These are phyloP conservation scores for Macrostomum cliftonense DNA, from an alignment of 2,888 invertebrate species.

Conservation along the genomic window DNA sequence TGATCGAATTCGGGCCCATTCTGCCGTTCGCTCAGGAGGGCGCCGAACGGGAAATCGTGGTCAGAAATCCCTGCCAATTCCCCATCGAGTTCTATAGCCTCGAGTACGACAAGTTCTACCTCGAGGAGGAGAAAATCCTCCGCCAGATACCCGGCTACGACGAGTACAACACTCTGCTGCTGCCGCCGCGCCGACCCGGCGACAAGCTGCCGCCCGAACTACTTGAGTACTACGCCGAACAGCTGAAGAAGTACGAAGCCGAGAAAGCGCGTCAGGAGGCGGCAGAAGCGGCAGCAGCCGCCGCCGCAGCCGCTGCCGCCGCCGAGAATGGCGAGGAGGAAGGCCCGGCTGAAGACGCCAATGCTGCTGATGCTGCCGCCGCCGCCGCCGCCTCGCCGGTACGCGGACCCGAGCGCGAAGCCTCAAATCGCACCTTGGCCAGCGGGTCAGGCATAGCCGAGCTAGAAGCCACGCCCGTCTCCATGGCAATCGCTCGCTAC, in stretches of 20 bases:
- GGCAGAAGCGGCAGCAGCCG: slow-evolving; percentile 15
- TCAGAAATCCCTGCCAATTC: slow-evolving; percentile 49
- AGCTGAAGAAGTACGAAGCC: slow-evolving; percentile 17
- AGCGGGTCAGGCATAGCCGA: slow-evolving; percentile 28
- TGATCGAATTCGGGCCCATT: slow-evolving; percentile 46
- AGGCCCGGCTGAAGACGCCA: not conserved
- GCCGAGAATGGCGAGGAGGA: not conserved
- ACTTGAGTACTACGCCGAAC: slow-evolving; percentile 32
- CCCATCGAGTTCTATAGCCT: slow-evolving; percentile 52
- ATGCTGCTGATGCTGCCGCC: no score
- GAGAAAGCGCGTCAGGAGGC: slow-evolving; percentile 12
- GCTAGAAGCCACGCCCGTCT: slow-evolving; percentile 36
- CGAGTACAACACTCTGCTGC: slow-evolving; percentile 33
- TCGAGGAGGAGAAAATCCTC: slow-evolving; percentile 29
- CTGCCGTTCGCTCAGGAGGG: slow-evolving; percentile 45
- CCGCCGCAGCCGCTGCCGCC: not conserved
- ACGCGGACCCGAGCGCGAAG: no score
- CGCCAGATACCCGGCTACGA: slow-evolving; percentile 37
- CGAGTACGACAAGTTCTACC: slow-evolving; percentile 44
- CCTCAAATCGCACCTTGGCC: not conserved
- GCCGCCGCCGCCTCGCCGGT: no score
- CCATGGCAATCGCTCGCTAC: slow-evolving; percentile 34
- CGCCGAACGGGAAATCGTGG: slow-evolving; percentile 44
- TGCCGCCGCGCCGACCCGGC: slow-evolving; percentile 30
- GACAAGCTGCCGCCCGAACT: slow-evolving; percentile 37